Evolutionary conservation across 1,140 invertebrate species (phyloP).

Genomic region (Periplaneta americana): DNA sequence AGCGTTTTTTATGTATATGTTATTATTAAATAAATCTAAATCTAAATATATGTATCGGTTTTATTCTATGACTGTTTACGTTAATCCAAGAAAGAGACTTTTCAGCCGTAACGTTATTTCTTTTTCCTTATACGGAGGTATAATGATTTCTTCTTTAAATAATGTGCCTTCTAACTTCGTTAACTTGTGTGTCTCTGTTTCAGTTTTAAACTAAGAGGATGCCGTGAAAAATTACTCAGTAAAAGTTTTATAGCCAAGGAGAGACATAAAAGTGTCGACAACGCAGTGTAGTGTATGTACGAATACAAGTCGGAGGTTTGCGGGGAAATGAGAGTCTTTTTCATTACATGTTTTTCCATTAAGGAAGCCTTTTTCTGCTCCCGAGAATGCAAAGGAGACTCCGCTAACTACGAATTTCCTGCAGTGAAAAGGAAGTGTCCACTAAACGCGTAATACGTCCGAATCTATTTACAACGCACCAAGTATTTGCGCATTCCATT

Average conservation of each 20-base stretch:
- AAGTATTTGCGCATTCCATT: background rate
- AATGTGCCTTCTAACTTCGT: too few species aligned
- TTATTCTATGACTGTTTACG: too few species aligned
- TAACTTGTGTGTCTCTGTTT: too few species aligned
- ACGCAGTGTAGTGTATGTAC: background rate
- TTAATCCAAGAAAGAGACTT: too few species aligned
- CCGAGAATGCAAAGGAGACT: background rate
- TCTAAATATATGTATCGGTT: too few species aligned
- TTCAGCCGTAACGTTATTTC: too few species aligned
- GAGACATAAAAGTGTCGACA: background rate
- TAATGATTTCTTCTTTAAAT: too few species aligned
- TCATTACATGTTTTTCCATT: background rate
- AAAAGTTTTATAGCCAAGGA: background rate
- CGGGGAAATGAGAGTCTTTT: background rate
- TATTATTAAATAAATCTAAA: too few species aligned
- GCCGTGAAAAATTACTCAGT: background rate
- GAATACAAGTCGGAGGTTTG: background rate
- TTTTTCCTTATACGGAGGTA: too few species aligned
- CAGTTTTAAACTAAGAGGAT: too few species aligned
- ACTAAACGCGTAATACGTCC: background rate
- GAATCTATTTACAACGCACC: background rate
- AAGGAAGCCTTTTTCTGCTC: background rate
- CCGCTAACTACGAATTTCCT: background rate
- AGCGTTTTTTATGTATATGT: too few species aligned
- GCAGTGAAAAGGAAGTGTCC: background rate